A percentile compares a stretch with the other conserved stretches of the same genome.
Conservation (phyloP, 1,140 invertebrate genomes). For the Steinernema khuongi region DNA sequence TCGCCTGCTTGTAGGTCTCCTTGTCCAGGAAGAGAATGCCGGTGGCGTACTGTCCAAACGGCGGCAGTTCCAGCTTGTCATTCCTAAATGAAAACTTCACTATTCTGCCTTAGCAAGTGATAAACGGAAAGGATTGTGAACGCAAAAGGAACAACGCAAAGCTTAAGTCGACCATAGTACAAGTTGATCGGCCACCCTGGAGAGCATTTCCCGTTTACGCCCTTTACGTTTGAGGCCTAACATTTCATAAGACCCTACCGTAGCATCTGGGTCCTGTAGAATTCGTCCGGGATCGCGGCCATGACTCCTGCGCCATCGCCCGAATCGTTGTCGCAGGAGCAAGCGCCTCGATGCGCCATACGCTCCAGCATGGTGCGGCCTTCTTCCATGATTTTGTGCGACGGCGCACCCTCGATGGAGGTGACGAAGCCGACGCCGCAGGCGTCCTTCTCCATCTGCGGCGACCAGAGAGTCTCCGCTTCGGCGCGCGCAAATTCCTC, state of each 20-base stretch:
- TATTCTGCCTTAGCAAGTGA: too few relatives aligned
- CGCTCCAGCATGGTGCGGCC: constrained; percentile 83
- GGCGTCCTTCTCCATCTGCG: constrained; percentile 91
- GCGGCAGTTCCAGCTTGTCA: constrained; percentile 74
- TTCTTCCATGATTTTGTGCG: constrained; percentile 90
- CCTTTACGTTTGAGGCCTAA: too few relatives aligned
- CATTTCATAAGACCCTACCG: constrained; percentile 62
- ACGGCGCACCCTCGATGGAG: constrained; percentile 84
- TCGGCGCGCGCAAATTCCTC: too few relatives aligned
- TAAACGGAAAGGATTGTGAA: too few relatives aligned
- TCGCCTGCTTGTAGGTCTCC: constrained; percentile 72
- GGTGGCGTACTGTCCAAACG: constrained; percentile 82
- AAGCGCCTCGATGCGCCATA: constrained; percentile 97
- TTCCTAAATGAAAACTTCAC: too few relatives aligned
- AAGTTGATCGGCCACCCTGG: too few relatives aligned
- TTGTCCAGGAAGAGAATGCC: constrained; percentile 89
- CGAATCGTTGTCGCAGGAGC: constrained; percentile 97
- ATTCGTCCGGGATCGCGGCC: constrained; percentile 86
- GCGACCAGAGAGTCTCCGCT: too few relatives aligned
- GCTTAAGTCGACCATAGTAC: too few relatives aligned
- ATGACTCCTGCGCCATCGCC: constrained; percentile 95
- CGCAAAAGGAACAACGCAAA: too few relatives aligned
- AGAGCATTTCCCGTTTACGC: too few relatives aligned
- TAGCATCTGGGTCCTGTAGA: constrained; percentile 78
- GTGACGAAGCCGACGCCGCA: constrained; percentile 98